Evolutionary conservation across 1,140 invertebrate species (phyloP).

Genomic region (Sycobia sp.): DNA sequence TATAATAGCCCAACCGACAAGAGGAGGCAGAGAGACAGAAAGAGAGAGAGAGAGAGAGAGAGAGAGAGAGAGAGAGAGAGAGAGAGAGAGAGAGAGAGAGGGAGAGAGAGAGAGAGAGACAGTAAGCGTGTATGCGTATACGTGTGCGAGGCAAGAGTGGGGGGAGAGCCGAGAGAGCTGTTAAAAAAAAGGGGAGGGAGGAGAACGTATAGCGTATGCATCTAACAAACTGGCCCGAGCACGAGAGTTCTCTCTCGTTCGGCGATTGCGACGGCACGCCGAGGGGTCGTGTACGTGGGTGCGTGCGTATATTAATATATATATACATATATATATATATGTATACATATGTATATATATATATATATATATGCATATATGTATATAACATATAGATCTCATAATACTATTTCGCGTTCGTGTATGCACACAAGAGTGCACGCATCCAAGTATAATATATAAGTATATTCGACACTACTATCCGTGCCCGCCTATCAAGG

Average conservation of each 20-base stretch:
- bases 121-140: not conserved
- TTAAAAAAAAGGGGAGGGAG: not conserved
- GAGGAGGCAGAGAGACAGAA: too few relatives aligned
- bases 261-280: conserved; percentile 12
- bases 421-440: too few relatives aligned
- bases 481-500: too few relatives aligned
- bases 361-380: not conserved
- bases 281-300: not conserved
- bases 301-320: too few relatives aligned
- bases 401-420: too few relatives aligned
- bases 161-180: too few relatives aligned
- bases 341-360: not conserved
- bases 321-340: too few relatives aligned
- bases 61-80: not conserved
- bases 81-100: conserved; percentile 10
- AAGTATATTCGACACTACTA: too few relatives aligned
- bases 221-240: conserved; percentile 8
- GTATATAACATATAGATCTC: too few relatives aligned
- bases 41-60: not conserved
- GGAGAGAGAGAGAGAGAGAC: not conserved
- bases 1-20: too few relatives aligned
- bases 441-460: too few relatives aligned
- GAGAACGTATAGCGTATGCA: conserved; percentile 14
- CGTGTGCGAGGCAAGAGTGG: not conserved
- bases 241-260: conserved; percentile 21